phyloP scores from a whole-genome alignment of 1,140 invertebrate species.

The Hyposmocoma kahamanoa region DNA sequence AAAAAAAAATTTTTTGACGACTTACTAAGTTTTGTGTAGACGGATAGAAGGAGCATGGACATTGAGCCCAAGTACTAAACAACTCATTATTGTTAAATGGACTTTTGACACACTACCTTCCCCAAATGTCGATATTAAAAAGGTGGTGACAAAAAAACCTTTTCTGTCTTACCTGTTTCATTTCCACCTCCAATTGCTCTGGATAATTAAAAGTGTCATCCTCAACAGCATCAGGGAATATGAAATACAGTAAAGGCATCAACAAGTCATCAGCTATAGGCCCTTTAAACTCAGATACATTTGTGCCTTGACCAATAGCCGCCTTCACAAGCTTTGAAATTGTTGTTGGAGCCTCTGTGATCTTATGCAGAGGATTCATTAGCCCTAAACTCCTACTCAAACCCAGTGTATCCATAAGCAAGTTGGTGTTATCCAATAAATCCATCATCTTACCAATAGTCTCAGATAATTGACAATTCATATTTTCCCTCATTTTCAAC shows the following conservation, averaged over 20 bases:
- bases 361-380: constrained; percentile 61
- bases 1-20: no score
- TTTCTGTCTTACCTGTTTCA: constrained; percentile 42
- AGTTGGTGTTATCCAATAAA: constrained; percentile 48
- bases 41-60: no score
- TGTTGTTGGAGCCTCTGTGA: constrained; percentile 66
- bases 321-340: constrained; percentile 65
- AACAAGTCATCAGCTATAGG: constrained; percentile 85
- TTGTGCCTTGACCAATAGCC: constrained; percentile 51
- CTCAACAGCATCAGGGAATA: constrained; percentile 92
- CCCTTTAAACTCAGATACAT: constrained; percentile 72
- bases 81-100: no score
- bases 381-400: constrained; percentile 57
- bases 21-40: no score
- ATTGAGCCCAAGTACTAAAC: no score
- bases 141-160: no score
- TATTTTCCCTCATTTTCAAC: constrained; percentile 75
- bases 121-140: no score
- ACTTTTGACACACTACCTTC: no score
- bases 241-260: constrained; percentile 85
- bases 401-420: constrained; percentile 59
- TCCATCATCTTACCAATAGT: constrained; percentile 69
- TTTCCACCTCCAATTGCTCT: constrained; percentile 47
- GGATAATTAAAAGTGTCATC: constrained; percentile 62
- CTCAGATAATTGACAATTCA: constrained; percentile 80